Evolutionary conservation across 2,113 vertebrate genomes (phyloP).

Genomic region (Bothrops jararaca): DNA sequence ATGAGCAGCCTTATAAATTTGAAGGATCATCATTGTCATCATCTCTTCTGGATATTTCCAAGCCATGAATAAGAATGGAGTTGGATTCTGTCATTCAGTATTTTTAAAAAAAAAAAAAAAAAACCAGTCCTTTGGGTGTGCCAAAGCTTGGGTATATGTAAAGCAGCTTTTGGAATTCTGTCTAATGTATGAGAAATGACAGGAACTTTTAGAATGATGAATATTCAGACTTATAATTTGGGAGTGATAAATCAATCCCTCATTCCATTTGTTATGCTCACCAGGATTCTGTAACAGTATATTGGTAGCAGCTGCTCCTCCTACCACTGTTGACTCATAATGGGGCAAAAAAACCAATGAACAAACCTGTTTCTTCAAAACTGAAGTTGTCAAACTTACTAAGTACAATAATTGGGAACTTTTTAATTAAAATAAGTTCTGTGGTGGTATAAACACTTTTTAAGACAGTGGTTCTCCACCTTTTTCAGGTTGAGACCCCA

Average conservation of each 20-base stretch:
- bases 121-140: not conserved
- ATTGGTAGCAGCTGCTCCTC: not conserved
- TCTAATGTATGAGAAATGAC: not conserved
- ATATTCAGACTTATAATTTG: not conserved
- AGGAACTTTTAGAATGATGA: not conserved
- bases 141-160: not conserved
- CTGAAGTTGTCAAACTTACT: not conserved
- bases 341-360: not conserved
- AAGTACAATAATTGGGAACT: not conserved
- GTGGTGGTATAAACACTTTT: not conserved
- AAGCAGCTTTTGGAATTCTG: not conserved
- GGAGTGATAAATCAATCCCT: not conserved
- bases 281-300: not conserved
- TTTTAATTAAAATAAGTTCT: not conserved
- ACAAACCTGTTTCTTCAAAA: not conserved
- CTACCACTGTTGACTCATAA: constrained; percentile 12
- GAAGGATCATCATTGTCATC: not conserved
- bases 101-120: too few relatives aligned
- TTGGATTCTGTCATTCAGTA: not conserved
- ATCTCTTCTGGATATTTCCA: not conserved
- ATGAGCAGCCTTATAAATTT: not conserved
- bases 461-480: too few relatives aligned
- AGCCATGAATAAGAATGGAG: not conserved
- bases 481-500: too few relatives aligned
- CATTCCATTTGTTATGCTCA: not conserved